These are phyloP conservation scores for Acrobeloides nanus DNA, from an alignment of 2,888 invertebrate genomes.

Conservation along the genomic window DNA sequence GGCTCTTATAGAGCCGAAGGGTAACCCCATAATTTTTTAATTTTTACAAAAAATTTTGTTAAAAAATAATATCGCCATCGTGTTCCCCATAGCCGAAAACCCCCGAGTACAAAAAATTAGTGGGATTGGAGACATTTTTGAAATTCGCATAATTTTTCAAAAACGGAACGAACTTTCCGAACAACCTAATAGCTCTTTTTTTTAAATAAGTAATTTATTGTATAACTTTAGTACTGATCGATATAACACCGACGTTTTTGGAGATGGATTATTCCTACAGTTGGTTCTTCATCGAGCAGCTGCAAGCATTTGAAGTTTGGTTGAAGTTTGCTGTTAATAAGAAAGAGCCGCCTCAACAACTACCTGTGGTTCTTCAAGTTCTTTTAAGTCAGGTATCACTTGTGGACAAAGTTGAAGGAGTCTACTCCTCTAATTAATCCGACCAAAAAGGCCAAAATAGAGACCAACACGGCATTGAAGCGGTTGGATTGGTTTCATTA, in stretches of 20 bases:
- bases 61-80: too few species aligned
- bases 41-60: too few species aligned
- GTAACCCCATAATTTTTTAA: too few species aligned
- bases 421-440: not conserved
- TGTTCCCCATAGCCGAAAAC: too few species aligned
- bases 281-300: constrained; percentile 91
- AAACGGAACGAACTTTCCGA: not conserved
- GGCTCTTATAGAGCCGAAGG: too few species aligned
- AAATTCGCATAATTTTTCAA: too few species aligned
- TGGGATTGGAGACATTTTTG: too few species aligned
- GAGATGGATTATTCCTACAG: constrained; percentile 61
- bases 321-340: constrained; percentile 69
- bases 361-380: constrained; percentile 90
- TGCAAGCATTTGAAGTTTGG: constrained; percentile 90
- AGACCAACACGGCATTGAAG: too few species aligned
- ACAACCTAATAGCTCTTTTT: too few species aligned
- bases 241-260: constrained; percentile 9
- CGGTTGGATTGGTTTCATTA: not conserved
- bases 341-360: constrained; percentile 75
- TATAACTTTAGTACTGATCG: constrained; percentile 19
- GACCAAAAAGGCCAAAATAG: not conserved
- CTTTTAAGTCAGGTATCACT: constrained; percentile 51
- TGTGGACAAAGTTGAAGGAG: constrained; percentile 7
- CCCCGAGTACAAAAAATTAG: too few species aligned
- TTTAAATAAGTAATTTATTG: not conserved